Percentiles rank a stretch among this genome's conserved stretches.
Evolutionary conservation across 2,113 vertebrate species (phyloP).

Genomic region (Xerus inauris): DNA sequence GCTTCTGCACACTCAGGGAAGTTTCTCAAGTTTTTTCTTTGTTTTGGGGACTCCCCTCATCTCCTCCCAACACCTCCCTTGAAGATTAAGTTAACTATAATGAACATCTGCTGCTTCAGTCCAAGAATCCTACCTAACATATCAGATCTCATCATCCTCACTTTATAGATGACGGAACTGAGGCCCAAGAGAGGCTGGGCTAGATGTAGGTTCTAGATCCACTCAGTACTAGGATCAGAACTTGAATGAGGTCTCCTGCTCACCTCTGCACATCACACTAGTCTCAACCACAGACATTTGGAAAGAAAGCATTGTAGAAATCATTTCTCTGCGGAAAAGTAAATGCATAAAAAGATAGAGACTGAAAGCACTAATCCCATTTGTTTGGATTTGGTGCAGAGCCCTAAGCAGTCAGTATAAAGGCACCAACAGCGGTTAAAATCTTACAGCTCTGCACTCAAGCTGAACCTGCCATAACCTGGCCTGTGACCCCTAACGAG

Average conservation of each 20-base stretch:
- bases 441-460: not conserved
- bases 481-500: conserved; percentile 34
- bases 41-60: not conserved
- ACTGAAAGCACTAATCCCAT: not conserved
- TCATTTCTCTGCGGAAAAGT: not conserved
- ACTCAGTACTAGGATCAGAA: not conserved
- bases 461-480: not conserved
- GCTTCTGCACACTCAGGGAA: not conserved
- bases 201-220: not conserved
- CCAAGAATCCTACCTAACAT: not conserved
- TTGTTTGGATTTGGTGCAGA: not conserved
- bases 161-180: not conserved
- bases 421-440: not conserved
- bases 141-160: not conserved
- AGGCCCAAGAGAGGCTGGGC: not conserved
- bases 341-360: not conserved
- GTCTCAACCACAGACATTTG: not conserved
- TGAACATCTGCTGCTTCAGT: not conserved
- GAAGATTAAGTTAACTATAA: not conserved
- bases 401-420: not conserved
- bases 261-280: too few relatives aligned
- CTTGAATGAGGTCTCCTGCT: not conserved
- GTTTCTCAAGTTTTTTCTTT: not conserved
- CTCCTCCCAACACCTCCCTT: not conserved
- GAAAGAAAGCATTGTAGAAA: not conserved